These are phyloP conservation scores for Sycophila texana DNA, from an alignment of 2,888 invertebrate species.

Conservation along the genomic window DNA sequence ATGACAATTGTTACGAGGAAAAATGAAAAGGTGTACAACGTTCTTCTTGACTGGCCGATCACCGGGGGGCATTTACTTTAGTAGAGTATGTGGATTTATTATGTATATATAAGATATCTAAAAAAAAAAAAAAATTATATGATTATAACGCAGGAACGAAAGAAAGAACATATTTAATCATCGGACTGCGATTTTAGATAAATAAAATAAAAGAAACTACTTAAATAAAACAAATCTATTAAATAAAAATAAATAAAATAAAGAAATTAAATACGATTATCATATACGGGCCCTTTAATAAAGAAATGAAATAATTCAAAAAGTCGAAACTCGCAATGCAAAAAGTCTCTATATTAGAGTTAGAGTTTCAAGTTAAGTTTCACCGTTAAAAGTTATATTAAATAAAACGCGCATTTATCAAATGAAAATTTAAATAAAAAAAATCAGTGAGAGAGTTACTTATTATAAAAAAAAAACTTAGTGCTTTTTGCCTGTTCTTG, in stretches of 20 bases:
- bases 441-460: conserved; percentile 40
- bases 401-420: conserved; percentile 36
- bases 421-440: conserved; percentile 31
- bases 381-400: conserved; percentile 50
- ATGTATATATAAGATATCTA: conserved; percentile 44
- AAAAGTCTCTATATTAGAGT: conserved; percentile 53
- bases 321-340: conserved; percentile 54
- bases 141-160: conserved; percentile 40
- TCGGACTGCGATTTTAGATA: conserved; percentile 44
- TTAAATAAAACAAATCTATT: conserved; percentile 1
- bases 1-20: too few species aligned
- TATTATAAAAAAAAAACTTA: conserved; percentile 42
- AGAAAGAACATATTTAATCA: conserved; percentile 14
- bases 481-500: conserved; percentile 51
- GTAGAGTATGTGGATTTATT: conserved; percentile 40
- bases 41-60: conserved; percentile 42
- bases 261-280: conserved; percentile 28
- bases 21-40: conserved; percentile 12
- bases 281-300: conserved; percentile 32
- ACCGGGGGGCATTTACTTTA: conserved; percentile 53
- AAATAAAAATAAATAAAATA: conserved; percentile 19
- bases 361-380: conserved; percentile 51
- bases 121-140: conserved; percentile 31
- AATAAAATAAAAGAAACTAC: conserved; percentile 10
- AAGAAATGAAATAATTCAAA: conserved; percentile 46